Base-by-base conservation (phyloP, 2,888 invertebrate species). In the Cinara cedri region DNA sequence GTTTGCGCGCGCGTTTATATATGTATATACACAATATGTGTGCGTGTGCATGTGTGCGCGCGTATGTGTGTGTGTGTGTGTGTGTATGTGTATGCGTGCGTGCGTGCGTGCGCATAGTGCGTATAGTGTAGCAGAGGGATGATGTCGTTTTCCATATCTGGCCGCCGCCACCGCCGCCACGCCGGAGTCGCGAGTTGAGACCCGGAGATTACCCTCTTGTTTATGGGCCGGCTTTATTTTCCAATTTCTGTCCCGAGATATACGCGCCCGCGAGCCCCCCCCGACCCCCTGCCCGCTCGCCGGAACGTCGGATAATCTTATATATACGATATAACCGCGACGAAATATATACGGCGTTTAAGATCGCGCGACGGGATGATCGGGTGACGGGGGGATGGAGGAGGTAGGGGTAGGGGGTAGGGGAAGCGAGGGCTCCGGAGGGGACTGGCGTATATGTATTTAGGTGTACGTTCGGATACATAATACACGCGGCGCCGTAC, bases 61-160 rank as follows among this genome's bases (percentile, higher is more conserved):
- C n/a, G 19, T 60, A 26, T 26, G 8, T 1, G 3, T 6, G n/a
- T n/a, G 10, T 62, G n/a, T 51, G 8, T 51, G 16, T n/a, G 51
- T 51, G 51, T 51, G 51, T n/a, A n/a, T 60, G 16, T 26, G 8
- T 1, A 4, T 6, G n/a, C 10, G 10, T 62, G n/a, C n/a, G 8
- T 51, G 16, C 6, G 51, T 54, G 19, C 19, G 54, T 19, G 8
- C 8, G 54, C n/a, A n/a, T 54, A 54, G 8, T 21, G 11, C 6
- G 49, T 49, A 51, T 13, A 8, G n/a, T 49, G 51, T n/a, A 24
- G 66, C 11, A n/a, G 21, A 74, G 74, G 74, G 74, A 75, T 51
- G 74, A 75, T 62, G 74, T 75, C 74, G 74, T 75, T 75, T 75
- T 75, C 74, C 74, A 75, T 75, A 75, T 75, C 72, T 74, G 62